phyloP scores from a whole-genome alignment of 2,113 vertebrate genomes.

The Ramphastos sulfuratus region DNA sequence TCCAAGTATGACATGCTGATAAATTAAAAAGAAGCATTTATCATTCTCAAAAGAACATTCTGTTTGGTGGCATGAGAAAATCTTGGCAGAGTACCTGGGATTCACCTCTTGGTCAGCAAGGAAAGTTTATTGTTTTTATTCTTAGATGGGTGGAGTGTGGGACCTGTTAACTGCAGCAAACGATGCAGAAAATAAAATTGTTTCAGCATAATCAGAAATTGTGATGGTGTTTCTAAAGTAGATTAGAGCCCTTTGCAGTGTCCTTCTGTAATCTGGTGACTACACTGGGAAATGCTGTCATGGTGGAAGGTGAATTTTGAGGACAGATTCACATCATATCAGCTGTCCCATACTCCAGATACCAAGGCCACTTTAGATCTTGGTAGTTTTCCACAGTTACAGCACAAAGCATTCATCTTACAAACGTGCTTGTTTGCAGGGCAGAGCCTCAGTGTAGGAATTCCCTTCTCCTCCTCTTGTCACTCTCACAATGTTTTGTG shows the following conservation, averaged over 20 bases:
- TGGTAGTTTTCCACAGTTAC: background rate
- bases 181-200: background rate
- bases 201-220: background rate
- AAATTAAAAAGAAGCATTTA: background rate
- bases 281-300: background rate
- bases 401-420: rapidly evolving
- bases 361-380: rapidly evolving
- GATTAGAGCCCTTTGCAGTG: background rate
- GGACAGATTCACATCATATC: rapidly evolving
- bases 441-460: background rate
- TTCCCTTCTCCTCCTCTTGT: background rate
- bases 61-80: background rate
- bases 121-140: background rate
- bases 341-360: no score
- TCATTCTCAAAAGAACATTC: background rate
- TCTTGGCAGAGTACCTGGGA: background rate
- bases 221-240: background rate
- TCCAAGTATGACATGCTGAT: background rate
- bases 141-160: background rate
- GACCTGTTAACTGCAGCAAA: background rate
- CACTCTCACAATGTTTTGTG: background rate
- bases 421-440: rapidly evolving
- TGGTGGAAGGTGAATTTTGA: background rate
- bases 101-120: background rate
- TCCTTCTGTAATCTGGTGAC: background rate